Percentiles rank a stretch among this genome's conserved stretches.
phyloP scores from a whole-genome alignment of 2,113 vertebrate genomes.

The Orthonyx spaldingii region DNA sequence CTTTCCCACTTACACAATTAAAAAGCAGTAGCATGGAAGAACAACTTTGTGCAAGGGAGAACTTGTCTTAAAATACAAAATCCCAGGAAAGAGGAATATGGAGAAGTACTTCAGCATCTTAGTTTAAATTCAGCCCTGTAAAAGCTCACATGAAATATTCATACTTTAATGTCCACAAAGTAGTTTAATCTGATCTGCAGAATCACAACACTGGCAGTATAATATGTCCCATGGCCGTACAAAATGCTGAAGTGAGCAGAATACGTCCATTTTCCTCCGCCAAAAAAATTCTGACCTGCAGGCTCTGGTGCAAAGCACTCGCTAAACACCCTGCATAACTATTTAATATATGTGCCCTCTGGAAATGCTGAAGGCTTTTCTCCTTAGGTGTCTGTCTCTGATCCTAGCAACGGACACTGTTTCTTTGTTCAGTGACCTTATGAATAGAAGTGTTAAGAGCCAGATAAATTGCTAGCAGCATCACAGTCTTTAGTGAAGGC shows the following conservation, averaged over 20 bases:
- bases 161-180: constrained; percentile 71
- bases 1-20: neutral
- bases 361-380: constrained; percentile 26
- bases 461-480: neutral
- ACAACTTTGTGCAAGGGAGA: neutral
- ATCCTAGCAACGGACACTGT: neutral
- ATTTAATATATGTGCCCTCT: neutral
- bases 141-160: constrained; percentile 72
- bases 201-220: constrained; percentile 47
- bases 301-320: neutral
- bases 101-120: constrained; percentile 30
- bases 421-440: constrained; percentile 25
- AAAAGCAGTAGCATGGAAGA: neutral
- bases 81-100: constrained; percentile 1
- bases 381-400: neutral
- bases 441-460: neutral
- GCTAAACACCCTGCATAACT: neutral
- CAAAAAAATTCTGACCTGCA: constrained; percentile 24
- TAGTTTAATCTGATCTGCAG: constrained; percentile 70
- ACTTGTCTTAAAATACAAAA: constrained; percentile 25
- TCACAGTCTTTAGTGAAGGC: neutral
- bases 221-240: constrained; percentile 19
- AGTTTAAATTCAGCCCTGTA: constrained; percentile 62
- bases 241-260: constrained; percentile 60
- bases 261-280: neutral